Percentiles rank a stretch among this genome's conserved stretches.
Conservation (phyloP, 2,888 invertebrate species). For the Idaea dimidiata region DNA sequence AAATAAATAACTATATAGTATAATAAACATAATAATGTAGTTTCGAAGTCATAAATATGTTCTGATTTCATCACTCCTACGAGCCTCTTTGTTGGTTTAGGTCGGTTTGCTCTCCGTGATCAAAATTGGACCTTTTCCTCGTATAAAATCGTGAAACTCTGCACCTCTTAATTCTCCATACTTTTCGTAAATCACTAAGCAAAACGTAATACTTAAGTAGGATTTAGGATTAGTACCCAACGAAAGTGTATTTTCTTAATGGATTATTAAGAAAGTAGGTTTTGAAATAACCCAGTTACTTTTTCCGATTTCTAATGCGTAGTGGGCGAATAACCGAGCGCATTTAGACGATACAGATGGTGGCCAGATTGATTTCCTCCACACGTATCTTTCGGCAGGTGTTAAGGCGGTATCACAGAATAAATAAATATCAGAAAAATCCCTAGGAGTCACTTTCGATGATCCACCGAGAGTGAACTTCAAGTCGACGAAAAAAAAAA, state of each 20-base stretch:
- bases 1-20: conserved; percentile 15
- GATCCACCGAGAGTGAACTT: no score
- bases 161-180: neutral
- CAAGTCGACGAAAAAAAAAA: no score
- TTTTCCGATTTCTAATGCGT: no score
- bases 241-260: neutral
- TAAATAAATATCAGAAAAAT: no score
- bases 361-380: no score
- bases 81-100: conserved; percentile 38
- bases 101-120: conserved; percentile 35
- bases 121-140: conserved; percentile 18
- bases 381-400: no score
- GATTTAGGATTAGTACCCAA: neutral
- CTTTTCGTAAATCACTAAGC: neutral
- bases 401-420: no score
- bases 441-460: no score
- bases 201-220: neutral
- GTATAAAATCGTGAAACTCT: conserved; percentile 11
- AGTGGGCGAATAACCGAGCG: no score
- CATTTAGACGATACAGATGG: no score
- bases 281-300: neutral
- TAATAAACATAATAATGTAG: conserved; percentile 23
- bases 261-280: neutral
- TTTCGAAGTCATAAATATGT: conserved; percentile 28
- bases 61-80: conserved; percentile 20